phyloP scores from a whole-genome alignment of 2,888 invertebrate genomes.

The Acleris sparsana region DNA sequence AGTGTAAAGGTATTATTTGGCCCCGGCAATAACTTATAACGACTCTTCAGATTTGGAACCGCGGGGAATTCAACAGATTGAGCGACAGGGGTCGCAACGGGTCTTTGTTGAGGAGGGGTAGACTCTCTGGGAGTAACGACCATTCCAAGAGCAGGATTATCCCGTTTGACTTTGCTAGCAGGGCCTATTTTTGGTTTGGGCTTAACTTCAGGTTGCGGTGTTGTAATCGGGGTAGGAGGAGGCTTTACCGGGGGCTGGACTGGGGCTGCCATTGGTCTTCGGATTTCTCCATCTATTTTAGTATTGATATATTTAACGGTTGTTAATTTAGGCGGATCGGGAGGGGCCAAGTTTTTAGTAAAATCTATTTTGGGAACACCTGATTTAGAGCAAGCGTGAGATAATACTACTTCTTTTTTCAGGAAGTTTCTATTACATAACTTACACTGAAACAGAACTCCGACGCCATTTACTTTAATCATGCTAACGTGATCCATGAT shows the following conservation, averaged over 20 bases:
- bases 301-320: slow-evolving; percentile 73
- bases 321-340: slow-evolving; percentile 61
- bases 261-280: slow-evolving; percentile 45
- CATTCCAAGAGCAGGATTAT: slow-evolving; percentile 40
- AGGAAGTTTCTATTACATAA: slow-evolving; percentile 76
- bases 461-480: slow-evolving; percentile 76
- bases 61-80: slow-evolving; percentile 58
- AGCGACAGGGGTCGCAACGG: slow-evolving; percentile 24
- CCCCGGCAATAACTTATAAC: slow-evolving; percentile 71
- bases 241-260: slow-evolving; percentile 41
- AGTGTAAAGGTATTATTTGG: slow-evolving; percentile 72
- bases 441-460: slow-evolving; percentile 75
- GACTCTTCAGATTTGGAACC: slow-evolving; percentile 60
- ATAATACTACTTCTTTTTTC: slow-evolving; percentile 67
- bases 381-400: slow-evolving; percentile 74
- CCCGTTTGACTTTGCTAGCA: slow-evolving; percentile 65
- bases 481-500: slow-evolving; percentile 75
- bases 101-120: slow-evolving; percentile 36
- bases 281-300: slow-evolving; percentile 53
- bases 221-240: slow-evolving; percentile 40
- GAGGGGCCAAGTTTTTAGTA: slow-evolving; percentile 50
- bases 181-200: slow-evolving; percentile 69
- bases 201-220: slow-evolving; percentile 42
- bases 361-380: slow-evolving; percentile 61
- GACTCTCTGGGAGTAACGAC: slow-evolving; percentile 37